These are phyloP conservation scores for Chaunax sp. DNA, from an alignment of 2,797 vertebrate species.

Conservation along the genomic window DNA sequence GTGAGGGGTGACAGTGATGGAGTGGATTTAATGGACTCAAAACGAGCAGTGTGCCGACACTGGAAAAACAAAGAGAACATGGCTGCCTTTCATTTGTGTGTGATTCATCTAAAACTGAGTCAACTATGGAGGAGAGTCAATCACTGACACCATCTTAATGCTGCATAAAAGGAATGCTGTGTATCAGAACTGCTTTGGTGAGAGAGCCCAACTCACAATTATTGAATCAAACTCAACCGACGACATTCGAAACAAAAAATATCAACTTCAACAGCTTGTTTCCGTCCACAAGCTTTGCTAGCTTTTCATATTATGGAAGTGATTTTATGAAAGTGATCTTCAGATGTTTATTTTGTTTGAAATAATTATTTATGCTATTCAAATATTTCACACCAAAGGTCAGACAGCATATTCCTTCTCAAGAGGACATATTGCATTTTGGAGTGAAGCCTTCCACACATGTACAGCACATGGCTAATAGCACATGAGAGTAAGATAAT, in stretches of 20 bases:
- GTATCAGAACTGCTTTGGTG: neutral
- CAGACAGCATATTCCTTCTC: neutral
- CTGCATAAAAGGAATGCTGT: neutral
- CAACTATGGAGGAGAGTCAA: slow-evolving; percentile 14
- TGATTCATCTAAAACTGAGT: slow-evolving; percentile 6
- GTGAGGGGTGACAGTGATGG: slow-evolving; percentile 47
- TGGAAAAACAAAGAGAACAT: slow-evolving; percentile 17
- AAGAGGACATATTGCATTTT: neutral
- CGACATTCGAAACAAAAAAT: no score
- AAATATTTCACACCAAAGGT: neutral
- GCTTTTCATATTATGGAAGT: no score
- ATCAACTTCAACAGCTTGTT: no score
- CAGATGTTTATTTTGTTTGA: neutral
- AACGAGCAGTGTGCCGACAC: slow-evolving; percentile 53
- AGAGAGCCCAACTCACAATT: no score
- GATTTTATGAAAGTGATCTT: neutral
- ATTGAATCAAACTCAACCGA: no score
- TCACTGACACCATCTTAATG: neutral
- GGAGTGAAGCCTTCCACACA: slow-evolving; percentile 21
- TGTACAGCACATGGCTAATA: slow-evolving; percentile 38
- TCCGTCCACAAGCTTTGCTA: no score
- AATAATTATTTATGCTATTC: neutral
- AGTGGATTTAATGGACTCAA: slow-evolving; percentile 35
- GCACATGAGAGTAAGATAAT: slow-evolving; percentile 18
- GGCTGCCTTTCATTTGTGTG: slow-evolving; percentile 29